A percentile compares a stretch with the other conserved stretches of the same genome.
These are phyloP conservation scores for Oxycera nigricornis DNA, from an alignment of 2,888 invertebrate species.

Conservation along the genomic window DNA sequence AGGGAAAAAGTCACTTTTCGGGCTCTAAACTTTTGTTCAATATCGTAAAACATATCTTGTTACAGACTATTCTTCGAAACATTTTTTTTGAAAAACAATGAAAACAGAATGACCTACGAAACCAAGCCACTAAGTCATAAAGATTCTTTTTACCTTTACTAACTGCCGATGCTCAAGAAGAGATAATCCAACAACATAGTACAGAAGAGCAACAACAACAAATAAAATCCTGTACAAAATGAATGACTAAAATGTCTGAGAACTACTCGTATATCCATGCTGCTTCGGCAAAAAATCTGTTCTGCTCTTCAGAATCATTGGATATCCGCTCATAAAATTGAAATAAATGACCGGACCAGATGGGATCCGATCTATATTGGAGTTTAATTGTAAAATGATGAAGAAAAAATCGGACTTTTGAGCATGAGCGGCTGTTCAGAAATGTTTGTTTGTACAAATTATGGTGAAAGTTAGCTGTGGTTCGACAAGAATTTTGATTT, in stretches of 20 bases:
- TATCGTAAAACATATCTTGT: not conserved
- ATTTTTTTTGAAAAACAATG: not conserved
- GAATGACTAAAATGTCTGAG: not conserved
- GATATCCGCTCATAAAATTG: slow-evolving; percentile 33
- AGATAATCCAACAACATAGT: slow-evolving; percentile 15
- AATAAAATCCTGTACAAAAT: not conserved
- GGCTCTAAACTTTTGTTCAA: too few species aligned
- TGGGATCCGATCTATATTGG: slow-evolving; percentile 22
- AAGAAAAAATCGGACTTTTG: not conserved
- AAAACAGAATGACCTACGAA: not conserved
- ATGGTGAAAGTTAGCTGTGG: too few species aligned
- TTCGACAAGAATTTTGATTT: too few species aligned
- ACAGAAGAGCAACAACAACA: not conserved
- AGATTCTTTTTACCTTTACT: slow-evolving; percentile 13
- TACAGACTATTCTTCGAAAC: not conserved
- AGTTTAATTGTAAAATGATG: slow-evolving; percentile 17
- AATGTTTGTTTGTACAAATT: too few species aligned
- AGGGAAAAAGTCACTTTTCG: too few species aligned
- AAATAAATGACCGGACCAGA: slow-evolving; percentile 33
- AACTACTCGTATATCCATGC: too few species aligned
- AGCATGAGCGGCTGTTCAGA: not conserved
- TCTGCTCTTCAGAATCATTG: not conserved
- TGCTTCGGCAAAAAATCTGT: not conserved
- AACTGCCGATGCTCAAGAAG: slow-evolving; percentile 23
- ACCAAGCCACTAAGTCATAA: not conserved